phyloP scores from a whole-genome alignment of 2,113 vertebrate genomes.

The Sterrhoptilus dennistouni region DNA sequence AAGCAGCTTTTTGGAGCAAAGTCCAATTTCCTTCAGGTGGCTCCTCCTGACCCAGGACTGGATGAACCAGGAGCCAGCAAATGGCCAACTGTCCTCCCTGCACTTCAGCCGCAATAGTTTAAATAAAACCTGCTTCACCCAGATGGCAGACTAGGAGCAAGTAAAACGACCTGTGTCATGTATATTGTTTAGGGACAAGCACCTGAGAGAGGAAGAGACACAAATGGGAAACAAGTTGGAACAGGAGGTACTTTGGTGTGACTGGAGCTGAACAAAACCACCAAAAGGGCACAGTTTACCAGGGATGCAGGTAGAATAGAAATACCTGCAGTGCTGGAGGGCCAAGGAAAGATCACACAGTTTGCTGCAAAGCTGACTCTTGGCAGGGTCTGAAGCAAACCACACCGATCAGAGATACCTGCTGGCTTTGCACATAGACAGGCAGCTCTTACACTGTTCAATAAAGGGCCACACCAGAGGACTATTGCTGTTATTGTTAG shows the following conservation, averaged over 20 bases:
- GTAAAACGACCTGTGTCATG: fast-evolving
- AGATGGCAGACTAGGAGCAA: background rate
- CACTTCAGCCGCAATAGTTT: background rate
- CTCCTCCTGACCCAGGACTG: background rate
- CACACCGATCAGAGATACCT: background rate
- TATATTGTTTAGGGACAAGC: background rate
- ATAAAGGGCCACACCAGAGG: background rate
- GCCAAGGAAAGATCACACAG: background rate
- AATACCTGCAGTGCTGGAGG: background rate
- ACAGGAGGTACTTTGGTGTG: background rate
- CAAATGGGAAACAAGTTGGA: background rate
- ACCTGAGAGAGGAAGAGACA: background rate
- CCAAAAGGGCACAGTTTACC: background rate
- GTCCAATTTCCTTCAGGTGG: fast-evolving
- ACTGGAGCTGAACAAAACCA: background rate
- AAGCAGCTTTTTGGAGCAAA: background rate
- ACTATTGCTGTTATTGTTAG: background rate
- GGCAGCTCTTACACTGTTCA: background rate
- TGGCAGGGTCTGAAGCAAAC: background rate
- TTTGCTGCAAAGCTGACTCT: background rate
- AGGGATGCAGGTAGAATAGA: background rate
- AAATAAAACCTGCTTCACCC: background rate
- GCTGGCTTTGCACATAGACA: background rate
- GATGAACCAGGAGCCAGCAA: background rate
- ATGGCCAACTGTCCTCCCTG: background rate